Conservation (phyloP, 1,140 invertebrate genomes). For the Drosophila chauvacae region DNA sequence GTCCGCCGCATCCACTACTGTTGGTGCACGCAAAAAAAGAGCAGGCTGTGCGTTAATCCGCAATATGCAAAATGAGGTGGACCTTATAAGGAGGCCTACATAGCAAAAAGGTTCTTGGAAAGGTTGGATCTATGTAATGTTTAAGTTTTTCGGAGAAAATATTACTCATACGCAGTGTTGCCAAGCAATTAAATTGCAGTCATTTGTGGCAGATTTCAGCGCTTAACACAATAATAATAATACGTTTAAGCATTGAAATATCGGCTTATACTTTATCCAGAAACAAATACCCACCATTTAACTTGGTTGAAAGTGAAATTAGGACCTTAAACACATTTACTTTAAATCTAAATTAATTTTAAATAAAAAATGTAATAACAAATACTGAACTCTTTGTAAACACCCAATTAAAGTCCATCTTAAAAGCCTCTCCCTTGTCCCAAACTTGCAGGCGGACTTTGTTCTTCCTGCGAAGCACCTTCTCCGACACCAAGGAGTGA, state of each 20-base stretch:
- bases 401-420: slow-evolving; percentile 14
- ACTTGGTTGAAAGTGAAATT: not conserved
- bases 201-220: accelerated
- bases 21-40: slow-evolving; percentile 52
- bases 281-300: not conserved
- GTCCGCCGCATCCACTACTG: slow-evolving; percentile 5
- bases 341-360: not conserved
- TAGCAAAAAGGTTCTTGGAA: not conserved
- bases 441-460: slow-evolving; percentile 18
- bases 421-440: not conserved
- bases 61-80: slow-evolving; percentile 33
- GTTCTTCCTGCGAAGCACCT: slow-evolving; percentile 39
- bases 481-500: not conserved
- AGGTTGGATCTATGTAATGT: not conserved
- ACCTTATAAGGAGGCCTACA: not conserved
- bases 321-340: not conserved
- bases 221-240: too few relatives aligned
- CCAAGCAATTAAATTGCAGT: too few relatives aligned
- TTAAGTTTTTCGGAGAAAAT: not conserved
- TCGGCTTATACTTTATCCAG: too few relatives aligned
- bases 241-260: too few relatives aligned
- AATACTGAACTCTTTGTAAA: not conserved
- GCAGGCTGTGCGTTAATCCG: slow-evolving; percentile 60
- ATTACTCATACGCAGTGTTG: slow-evolving; percentile 28
- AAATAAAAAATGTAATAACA: not conserved